Conservation (phyloP, 2,797 vertebrate genomes). For the Oceanodroma leucorhoa region DNA sequence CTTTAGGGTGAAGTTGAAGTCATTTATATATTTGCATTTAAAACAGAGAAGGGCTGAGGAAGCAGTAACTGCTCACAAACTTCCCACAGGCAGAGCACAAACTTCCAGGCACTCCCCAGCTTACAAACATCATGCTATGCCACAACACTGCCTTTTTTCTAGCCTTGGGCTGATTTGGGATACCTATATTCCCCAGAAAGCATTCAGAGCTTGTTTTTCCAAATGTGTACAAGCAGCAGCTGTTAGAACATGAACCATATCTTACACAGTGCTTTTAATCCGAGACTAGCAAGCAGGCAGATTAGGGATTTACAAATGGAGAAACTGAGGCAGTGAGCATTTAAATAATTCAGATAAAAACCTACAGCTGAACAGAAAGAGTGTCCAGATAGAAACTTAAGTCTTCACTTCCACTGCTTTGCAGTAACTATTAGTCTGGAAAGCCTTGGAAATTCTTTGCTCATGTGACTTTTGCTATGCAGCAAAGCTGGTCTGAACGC, state of each 20-base stretch:
- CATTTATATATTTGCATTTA: not conserved
- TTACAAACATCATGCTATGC: fast-evolving
- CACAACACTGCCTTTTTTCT: not conserved
- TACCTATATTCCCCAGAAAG: not conserved
- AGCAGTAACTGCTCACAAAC: not conserved
- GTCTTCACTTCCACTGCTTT: not conserved
- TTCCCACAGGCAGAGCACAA: not conserved
- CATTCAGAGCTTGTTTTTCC: not conserved
- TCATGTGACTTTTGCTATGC: not conserved
- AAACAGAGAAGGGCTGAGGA: not conserved
- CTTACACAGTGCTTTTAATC: not conserved
- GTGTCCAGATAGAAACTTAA: not conserved
- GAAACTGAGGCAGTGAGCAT: not conserved
- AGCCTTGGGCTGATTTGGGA: not conserved
- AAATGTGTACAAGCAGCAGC: not conserved
- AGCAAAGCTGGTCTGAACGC: not conserved
- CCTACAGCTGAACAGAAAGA: not conserved
- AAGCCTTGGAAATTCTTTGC: not conserved
- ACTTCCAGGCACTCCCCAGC: not conserved
- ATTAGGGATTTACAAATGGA: not conserved
- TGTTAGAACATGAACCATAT: not conserved
- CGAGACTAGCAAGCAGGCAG: not conserved
- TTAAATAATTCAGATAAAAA: not conserved
- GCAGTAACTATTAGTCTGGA: not conserved
- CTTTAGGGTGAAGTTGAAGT: not conserved